Percentiles rank a stretch among this genome's conserved stretches.
These are phyloP conservation scores for Phocoena sinus DNA, from an alignment of 2,113 vertebrate species.

Conservation along the genomic window DNA sequence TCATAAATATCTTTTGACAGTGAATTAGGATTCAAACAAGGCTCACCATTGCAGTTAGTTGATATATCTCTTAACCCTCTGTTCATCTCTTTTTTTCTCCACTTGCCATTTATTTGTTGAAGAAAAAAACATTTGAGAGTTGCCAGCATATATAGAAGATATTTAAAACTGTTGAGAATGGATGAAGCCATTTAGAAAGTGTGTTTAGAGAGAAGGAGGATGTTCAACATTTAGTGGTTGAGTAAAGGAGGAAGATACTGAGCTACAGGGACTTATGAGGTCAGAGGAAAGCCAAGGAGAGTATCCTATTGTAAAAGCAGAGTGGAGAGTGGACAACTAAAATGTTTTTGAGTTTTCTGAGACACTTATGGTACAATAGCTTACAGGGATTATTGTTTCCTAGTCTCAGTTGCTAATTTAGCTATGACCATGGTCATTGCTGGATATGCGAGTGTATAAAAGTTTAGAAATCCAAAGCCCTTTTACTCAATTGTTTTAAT, in stretches of 20 bases:
- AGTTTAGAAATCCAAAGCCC: background rate
- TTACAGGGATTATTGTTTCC: background rate
- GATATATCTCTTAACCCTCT: background rate
- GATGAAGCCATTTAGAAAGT: background rate
- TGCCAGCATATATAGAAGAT: background rate
- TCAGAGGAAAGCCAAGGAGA: background rate
- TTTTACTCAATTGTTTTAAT: slow-evolving; percentile 49
- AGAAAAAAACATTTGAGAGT: background rate
- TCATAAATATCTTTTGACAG: background rate
- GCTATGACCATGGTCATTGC: background rate
- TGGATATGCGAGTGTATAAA: background rate
- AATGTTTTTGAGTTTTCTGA: background rate
- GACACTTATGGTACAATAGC: background rate
- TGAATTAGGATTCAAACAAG: background rate
- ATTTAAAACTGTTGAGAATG: background rate
- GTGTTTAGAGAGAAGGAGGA: background rate
- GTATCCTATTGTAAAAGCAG: background rate
- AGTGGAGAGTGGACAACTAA: background rate
- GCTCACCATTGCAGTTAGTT: background rate
- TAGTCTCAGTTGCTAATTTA: background rate
- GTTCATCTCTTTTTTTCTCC: background rate
- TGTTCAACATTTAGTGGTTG: background rate
- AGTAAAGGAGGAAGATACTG: background rate
- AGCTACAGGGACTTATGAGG: background rate
- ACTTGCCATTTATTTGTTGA: background rate